phyloP scores from a whole-genome alignment of 2,888 invertebrate species.

The Chrysotoxum bicinctum region DNA sequence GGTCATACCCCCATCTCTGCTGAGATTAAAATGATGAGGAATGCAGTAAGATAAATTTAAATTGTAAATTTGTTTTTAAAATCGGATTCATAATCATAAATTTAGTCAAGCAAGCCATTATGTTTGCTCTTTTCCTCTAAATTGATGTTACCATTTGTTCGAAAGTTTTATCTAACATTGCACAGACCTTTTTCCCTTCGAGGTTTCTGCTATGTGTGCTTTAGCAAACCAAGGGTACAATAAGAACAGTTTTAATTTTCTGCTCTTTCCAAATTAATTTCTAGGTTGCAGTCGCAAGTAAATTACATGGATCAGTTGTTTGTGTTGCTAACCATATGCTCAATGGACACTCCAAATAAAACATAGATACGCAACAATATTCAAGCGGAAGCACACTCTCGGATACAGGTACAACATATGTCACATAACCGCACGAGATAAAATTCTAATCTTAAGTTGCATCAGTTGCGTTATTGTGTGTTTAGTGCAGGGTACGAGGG shows the following conservation, averaged over 20 bases:
- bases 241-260: slow-evolving; percentile 54
- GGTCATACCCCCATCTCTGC: no score
- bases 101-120: slow-evolving; percentile 33
- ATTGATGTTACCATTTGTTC: slow-evolving; percentile 18
- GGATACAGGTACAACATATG: slow-evolving; percentile 69
- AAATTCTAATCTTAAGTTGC: slow-evolving; percentile 68
- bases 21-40: no score
- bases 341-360: slow-evolving; percentile 25
- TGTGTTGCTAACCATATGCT: slow-evolving; percentile 71
- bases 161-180: slow-evolving; percentile 33
- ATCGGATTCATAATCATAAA: no score
- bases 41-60: no score
- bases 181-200: slow-evolving; percentile 1
- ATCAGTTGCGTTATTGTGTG: slow-evolving; percentile 39
- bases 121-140: neutral
- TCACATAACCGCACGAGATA: slow-evolving; percentile 64
- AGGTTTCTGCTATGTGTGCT: neutral
- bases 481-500: neutral
- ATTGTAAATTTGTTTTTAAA: no score
- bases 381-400: slow-evolving; percentile 25
- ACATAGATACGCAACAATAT: slow-evolving; percentile 30
- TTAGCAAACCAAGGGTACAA: neutral
- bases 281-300: slow-evolving; percentile 51
- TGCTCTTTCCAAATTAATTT: slow-evolving; percentile 55
- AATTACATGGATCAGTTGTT: slow-evolving; percentile 67